These are phyloP conservation scores for Arenaria interpres DNA, from an alignment of 2,113 vertebrate species.

Conservation along the genomic window DNA sequence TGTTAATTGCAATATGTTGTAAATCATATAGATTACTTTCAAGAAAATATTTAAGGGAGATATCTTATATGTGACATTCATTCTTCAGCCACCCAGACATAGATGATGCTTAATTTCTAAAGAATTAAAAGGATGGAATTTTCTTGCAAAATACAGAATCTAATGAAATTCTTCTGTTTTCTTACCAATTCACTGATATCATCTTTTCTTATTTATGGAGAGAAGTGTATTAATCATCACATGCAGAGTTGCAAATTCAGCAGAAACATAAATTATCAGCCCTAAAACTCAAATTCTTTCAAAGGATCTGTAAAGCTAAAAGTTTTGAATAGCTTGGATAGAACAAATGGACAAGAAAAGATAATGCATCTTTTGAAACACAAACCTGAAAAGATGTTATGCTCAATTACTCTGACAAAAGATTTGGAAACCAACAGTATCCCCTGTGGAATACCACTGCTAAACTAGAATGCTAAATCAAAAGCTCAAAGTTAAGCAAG, in stretches of 20 bases:
- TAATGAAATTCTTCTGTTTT: slow-evolving; percentile 70
- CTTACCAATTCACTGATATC: slow-evolving; percentile 67
- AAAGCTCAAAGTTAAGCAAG: slow-evolving; percentile 69
- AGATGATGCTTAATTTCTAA: slow-evolving; percentile 22
- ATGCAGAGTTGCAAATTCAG: slow-evolving; percentile 62
- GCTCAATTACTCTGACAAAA: slow-evolving; percentile 81
- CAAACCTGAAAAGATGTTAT: slow-evolving; percentile 77
- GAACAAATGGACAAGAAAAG: slow-evolving; percentile 69
- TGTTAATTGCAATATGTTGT: slow-evolving; percentile 66
- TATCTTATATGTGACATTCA: slow-evolving; percentile 43
- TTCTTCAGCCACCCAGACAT: slow-evolving; percentile 4
- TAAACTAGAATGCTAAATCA: slow-evolving; percentile 76
- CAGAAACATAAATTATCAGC: slow-evolving; percentile 78
- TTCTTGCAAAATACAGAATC: slow-evolving; percentile 47
- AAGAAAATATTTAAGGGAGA: slow-evolving; percentile 63
- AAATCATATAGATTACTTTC: slow-evolving; percentile 65
- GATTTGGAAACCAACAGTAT: slow-evolving; percentile 75
- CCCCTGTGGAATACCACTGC: slow-evolving; percentile 68
- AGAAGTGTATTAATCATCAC: slow-evolving; percentile 77
- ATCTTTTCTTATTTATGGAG: slow-evolving; percentile 68
- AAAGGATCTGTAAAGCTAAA: slow-evolving; percentile 35
- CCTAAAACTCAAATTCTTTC: slow-evolving; percentile 71
- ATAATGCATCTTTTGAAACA: slow-evolving; percentile 75
- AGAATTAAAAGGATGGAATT: slow-evolving; percentile 37
- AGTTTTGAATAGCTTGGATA: slow-evolving; percentile 66